These are phyloP conservation scores for Phymastichus coffea DNA, from an alignment of 1,140 invertebrate genomes.

Conservation along the genomic window DNA sequence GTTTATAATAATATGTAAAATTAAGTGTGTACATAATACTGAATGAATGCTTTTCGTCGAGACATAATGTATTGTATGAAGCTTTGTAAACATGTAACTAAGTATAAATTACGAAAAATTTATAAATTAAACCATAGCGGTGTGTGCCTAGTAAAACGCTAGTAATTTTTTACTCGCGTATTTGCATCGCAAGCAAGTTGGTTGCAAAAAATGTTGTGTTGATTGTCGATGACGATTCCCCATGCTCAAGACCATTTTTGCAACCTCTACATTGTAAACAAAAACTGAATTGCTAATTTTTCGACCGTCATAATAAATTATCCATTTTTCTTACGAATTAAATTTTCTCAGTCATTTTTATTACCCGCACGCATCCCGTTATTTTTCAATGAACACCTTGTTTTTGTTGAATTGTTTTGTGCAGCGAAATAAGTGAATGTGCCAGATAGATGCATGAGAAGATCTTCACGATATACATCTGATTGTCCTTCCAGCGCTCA, in stretches of 20 bases:
- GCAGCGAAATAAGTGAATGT: too few species aligned
- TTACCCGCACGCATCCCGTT: too few species aligned
- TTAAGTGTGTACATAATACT: background rate
- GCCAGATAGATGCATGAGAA: too few species aligned
- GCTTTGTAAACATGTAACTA: too few species aligned
- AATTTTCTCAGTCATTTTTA: background rate
- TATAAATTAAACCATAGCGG: too few species aligned
- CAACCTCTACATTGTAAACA: slow-evolving; percentile 27
- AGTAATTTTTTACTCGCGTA: background rate
- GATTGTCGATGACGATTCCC: slow-evolving; percentile 2
- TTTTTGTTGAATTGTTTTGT: too few species aligned
- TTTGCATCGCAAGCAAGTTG: background rate
- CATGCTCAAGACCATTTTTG: slow-evolving; percentile 1
- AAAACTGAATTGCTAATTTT: slow-evolving; percentile 43
- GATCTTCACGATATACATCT: too few species aligned
- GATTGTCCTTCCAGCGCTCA: background rate
- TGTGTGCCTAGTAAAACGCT: slow-evolving; percentile 3
- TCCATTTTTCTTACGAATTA: background rate
- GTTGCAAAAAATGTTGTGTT: background rate
- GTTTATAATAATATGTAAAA: background rate
- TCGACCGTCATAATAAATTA: background rate
- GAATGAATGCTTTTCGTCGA: background rate
- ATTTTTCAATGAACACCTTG: too few species aligned
- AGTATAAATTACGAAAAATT: background rate
- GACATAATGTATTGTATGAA: too few species aligned